These are phyloP conservation scores for Otus sunia DNA, from an alignment of 2,113 vertebrate genomes.

Conservation along the genomic window DNA sequence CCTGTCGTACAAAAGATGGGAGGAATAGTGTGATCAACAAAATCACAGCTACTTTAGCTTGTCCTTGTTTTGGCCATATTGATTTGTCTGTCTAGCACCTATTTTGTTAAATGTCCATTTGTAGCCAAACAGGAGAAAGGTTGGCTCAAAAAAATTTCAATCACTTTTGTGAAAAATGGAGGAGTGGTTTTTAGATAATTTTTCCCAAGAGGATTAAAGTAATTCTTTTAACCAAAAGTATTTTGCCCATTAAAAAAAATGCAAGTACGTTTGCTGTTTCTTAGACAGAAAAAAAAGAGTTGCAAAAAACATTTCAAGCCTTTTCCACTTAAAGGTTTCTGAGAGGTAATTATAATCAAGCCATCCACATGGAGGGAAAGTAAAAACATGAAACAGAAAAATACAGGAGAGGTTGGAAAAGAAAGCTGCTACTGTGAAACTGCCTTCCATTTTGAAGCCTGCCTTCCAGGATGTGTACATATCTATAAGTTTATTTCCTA, in stretches of 20 bases:
- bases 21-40: not conserved
- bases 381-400: not conserved
- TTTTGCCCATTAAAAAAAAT: not conserved
- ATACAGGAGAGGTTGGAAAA: not conserved
- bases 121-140: not conserved
- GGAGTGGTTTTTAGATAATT: fast-evolving
- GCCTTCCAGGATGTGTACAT: not conserved
- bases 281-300: not conserved
- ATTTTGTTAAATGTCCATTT: not conserved
- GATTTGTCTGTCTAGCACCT: not conserved
- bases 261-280: not conserved
- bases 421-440: not conserved
- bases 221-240: not conserved
- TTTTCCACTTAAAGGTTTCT: not conserved
- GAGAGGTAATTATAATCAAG: not conserved
- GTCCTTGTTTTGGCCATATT: not conserved
- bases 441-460: not conserved
- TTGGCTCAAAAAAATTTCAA: not conserved
- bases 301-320: not conserved
- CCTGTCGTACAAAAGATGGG: not conserved
- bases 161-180: not conserved
- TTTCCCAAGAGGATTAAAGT: not conserved
- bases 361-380: not conserved
- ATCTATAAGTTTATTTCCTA: not conserved
- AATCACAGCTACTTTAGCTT: not conserved